Evolutionary conservation across 2,113 vertebrate species (phyloP), one percentile per base, ranked within the genome.

Genomic region (Coreoperca whiteheadi): DNA sequence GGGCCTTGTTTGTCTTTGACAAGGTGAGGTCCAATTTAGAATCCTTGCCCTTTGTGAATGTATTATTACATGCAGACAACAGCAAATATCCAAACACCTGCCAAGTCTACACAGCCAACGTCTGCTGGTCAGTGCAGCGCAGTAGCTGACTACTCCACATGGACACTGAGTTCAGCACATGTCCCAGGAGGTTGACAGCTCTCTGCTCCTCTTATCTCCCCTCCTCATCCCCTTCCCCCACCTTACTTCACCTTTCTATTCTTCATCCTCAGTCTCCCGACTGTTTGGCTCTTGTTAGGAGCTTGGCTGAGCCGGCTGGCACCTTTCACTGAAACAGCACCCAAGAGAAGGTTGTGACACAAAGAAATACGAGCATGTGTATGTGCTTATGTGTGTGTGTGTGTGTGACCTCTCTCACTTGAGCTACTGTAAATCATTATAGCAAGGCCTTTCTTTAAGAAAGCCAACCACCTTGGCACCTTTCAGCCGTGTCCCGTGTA

Each of bases 221-320:
- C 81, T 65, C 56, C 65, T 77, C 84, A 71, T 16, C 61, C 70
- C 56, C 60, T 51, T 20, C 37, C 28, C 75, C 74, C 74, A 56
- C 79, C 81, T 83, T 66, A 50, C 70, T 64, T 90, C 64, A 82
- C 82, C 79, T 86, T 63, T 85, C 50, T 81, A 81, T 89, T 85
- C 70, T 81, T 61, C 60, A 56, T 74, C 37, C 82, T 59, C 76
- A 78, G 69, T 91, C 87, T 91, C 85, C 74, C 73, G 81, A 88
- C 89, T 93, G 81, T 85, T 90, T 88, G 94, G 90, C 92, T 94
- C 93, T 92, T 94, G 93, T 95, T 94, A 94, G 90, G 91, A 91
- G 91, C 89, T 91, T 83, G 87, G 86, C 85, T 91, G 83, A 91
- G 85, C 60, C 81, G 78, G 86, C 91, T 92, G 93, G 89, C 93